Evolutionary conservation across 2,888 invertebrate genomes (phyloP).

Genomic region (Neoaliturus tenellus): DNA sequence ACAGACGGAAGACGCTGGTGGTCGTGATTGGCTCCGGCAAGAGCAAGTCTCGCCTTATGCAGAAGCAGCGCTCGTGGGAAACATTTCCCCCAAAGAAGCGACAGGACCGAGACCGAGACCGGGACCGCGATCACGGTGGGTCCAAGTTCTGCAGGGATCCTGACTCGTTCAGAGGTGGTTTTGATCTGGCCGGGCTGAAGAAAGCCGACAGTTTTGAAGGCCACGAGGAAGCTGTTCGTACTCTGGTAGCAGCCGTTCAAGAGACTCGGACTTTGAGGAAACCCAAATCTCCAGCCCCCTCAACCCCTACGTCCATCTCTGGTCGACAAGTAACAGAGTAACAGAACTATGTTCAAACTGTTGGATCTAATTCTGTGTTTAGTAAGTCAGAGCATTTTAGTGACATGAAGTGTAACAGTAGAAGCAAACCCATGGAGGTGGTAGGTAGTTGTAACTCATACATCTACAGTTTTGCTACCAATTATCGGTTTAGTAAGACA

Average conservation of each 20-base stretch:
- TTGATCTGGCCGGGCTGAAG: conserved; percentile 71
- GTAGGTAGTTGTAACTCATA: background rate
- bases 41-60: conserved; percentile 71
- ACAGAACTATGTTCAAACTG: background rate
- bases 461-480: background rate
- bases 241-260: conserved; percentile 80
- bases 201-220: conserved; percentile 83
- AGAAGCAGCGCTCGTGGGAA: conserved; percentile 80
- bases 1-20: conserved; percentile 74
- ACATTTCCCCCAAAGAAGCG: conserved; percentile 76
- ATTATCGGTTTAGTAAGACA: too few relatives aligned
- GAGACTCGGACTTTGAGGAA: conserved; percentile 76
- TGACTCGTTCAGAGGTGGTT: conserved; percentile 69
- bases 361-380: too few relatives aligned
- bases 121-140: conserved; percentile 60
- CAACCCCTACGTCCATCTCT: conserved; percentile 52
- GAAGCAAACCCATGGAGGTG: too few relatives aligned
- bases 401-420: too few relatives aligned
- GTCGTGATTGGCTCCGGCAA: conserved; percentile 69
- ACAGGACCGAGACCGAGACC: conserved; percentile 60
- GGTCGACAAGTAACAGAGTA: conserved; percentile 33
- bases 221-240: conserved; percentile 81
- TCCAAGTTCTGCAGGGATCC: conserved; percentile 69
- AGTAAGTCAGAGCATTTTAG: too few relatives aligned
- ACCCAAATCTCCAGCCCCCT: conserved; percentile 62